Conservation (phyloP, 2,888 invertebrate genomes). For the Caenorhabditis drosophilae region DNA sequence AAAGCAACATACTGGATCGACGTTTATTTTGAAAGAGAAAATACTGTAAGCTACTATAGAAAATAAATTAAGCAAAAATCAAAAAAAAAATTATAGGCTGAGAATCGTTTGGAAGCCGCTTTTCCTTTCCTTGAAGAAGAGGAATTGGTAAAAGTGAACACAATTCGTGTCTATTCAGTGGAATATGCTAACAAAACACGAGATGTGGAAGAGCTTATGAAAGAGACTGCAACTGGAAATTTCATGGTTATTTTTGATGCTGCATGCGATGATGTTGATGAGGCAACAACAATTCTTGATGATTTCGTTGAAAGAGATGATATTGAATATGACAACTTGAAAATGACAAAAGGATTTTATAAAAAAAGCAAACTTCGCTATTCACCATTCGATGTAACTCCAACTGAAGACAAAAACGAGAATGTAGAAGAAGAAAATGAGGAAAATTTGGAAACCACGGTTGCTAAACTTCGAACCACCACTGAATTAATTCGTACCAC, state of each 20-base stretch:
- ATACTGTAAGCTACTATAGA: conserved; percentile 10
- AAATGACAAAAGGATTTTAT: conserved; percentile 9
- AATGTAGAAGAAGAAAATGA: conserved; percentile 8
- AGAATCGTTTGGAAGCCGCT: conserved; percentile 26
- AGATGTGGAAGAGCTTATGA: conserved; percentile 22
- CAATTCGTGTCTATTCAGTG: conserved; percentile 30
- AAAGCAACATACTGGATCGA: conserved; percentile 51
- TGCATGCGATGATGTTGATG: conserved; percentile 30
- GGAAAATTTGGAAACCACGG: conserved; percentile 2
- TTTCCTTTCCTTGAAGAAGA: conserved; percentile 23
- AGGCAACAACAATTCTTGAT: conserved; percentile 25
- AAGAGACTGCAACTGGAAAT: conserved; percentile 23
- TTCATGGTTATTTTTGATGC: conserved; percentile 38
- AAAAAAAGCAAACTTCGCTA: neutral
- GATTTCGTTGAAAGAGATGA: conserved; percentile 27
- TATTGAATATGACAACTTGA: conserved; percentile 30
- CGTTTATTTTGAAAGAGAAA: conserved; percentile 28
- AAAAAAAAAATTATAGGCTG: conserved; percentile 14
- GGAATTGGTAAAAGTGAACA: conserved; percentile 9
- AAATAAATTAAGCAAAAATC: neutral
- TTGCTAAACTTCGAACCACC: conserved; percentile 18
- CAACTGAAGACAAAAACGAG: conserved; percentile 1
- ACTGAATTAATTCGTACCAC: conserved; percentile 31
- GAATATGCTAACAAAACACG: conserved; percentile 35
- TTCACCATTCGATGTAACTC: too few relatives aligned